Percentiles rank a stretch among this genome's conserved stretches.
Evolutionary conservation across 2,797 vertebrate genomes (phyloP).

Genomic region (Gobionotothen gibberifrons): DNA sequence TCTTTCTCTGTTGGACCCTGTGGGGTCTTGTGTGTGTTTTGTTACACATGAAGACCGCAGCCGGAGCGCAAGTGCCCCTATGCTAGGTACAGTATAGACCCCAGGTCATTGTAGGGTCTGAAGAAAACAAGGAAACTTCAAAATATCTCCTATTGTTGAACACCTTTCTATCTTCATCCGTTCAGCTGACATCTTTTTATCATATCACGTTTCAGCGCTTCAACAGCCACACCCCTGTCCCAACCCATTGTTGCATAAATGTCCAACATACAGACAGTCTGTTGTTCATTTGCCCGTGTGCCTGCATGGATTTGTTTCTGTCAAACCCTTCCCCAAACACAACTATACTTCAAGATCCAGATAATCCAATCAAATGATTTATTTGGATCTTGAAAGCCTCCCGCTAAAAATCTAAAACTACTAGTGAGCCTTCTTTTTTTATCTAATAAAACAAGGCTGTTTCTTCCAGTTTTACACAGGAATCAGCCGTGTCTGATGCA

Average conservation of each 20-base stretch:
- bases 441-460: conserved; percentile 2
- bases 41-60: conserved; percentile 94
- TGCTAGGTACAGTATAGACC: conserved; percentile 92
- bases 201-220: conserved; percentile 33
- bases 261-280: conserved; percentile 47
- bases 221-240: conserved; percentile 41
- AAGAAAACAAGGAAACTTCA: conserved; percentile 54
- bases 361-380: conserved; percentile 28
- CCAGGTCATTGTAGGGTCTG: conserved; percentile 74
- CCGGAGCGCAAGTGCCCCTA: conserved; percentile 94
- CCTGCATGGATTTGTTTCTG: conserved; percentile 64
- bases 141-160: conserved; percentile 17
- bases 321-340: conserved; percentile 13
- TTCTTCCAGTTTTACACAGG: conserved; percentile 12
- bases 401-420: conserved; percentile 30
- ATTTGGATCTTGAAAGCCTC: conserved; percentile 25
- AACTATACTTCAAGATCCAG: conserved; percentile 41
- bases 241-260: conserved; percentile 32
- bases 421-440: conserved; percentile 17
- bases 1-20: conserved; percentile 84
- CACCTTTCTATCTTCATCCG: conserved; percentile 35
- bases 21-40: conserved; percentile 87
- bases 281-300: conserved; percentile 48
- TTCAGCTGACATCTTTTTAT: conserved; percentile 38
- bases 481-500: conserved; percentile 44